phyloP scores from a whole-genome alignment of 2,888 invertebrate genomes.

The Ptilodon capucinus region DNA sequence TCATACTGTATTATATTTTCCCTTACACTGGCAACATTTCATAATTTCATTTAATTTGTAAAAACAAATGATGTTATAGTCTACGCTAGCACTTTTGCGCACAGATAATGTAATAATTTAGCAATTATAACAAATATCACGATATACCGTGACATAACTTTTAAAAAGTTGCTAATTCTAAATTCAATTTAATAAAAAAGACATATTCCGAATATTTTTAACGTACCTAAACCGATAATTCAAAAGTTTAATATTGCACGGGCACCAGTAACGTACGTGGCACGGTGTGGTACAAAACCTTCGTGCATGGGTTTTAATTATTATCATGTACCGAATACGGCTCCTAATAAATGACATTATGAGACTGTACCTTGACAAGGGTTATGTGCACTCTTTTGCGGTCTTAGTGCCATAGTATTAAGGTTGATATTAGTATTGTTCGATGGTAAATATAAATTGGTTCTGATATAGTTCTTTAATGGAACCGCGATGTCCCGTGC shows the following conservation, averaged over 20 bases:
- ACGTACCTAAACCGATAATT: slow-evolving; percentile 52
- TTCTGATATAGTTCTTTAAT: slow-evolving; percentile 73
- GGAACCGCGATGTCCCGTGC: slow-evolving; percentile 73
- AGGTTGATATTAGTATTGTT: slow-evolving; percentile 21
- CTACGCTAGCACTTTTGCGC: no score
- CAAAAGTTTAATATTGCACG: slow-evolving; percentile 72
- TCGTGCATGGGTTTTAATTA: slow-evolving; percentile 82
- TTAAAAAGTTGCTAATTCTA: slow-evolving; percentile 16
- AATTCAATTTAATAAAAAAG: slow-evolving; percentile 34
- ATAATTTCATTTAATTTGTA: no score
- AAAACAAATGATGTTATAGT: no score
- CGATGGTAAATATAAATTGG: slow-evolving; percentile 31
- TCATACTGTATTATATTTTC: no score
- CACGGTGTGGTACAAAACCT: slow-evolving; percentile 72
- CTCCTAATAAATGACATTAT: slow-evolving; percentile 82
- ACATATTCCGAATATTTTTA: slow-evolving; percentile 49
- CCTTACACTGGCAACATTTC: no score
- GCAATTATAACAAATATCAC: neutral
- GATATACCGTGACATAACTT: slow-evolving; percentile 16
- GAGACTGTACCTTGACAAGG: slow-evolving; percentile 60
- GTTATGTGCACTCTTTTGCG: slow-evolving; percentile 3
- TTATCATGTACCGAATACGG: slow-evolving; percentile 80
- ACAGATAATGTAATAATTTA: neutral
- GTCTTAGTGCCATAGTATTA: slow-evolving; percentile 10
- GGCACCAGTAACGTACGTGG: slow-evolving; percentile 65